A percentile compares a stretch with the other conserved stretches of the same genome.
These are phyloP conservation scores for Vombatus ursinus DNA, from an alignment of 2,113 vertebrate genomes.

Conservation along the genomic window DNA sequence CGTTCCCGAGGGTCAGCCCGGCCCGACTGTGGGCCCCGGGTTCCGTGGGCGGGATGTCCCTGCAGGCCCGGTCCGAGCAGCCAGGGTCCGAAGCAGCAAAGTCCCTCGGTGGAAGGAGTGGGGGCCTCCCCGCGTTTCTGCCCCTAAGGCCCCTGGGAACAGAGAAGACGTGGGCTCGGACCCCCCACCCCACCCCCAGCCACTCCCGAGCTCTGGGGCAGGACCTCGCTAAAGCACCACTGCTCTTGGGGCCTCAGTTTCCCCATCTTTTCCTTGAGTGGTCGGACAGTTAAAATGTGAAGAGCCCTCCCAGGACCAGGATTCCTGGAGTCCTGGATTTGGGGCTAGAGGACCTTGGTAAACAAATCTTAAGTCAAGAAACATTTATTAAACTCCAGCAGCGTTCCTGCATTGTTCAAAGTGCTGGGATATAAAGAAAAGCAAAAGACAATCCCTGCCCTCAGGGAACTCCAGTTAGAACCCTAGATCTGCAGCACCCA, in stretches of 20 bases:
- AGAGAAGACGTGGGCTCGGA: background rate
- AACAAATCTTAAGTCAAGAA: too few relatives aligned
- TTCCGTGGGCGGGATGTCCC: background rate
- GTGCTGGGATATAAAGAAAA: background rate
- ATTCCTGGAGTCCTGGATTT: background rate
- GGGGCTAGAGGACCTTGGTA: background rate
- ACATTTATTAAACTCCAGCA: background rate
- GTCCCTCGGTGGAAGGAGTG: background rate
- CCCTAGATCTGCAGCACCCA: too few relatives aligned
- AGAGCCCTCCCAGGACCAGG: background rate
- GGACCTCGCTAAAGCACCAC: too few relatives aligned
- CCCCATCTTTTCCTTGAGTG: background rate
- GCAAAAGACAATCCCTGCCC: too few relatives aligned
- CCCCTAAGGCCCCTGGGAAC: background rate
- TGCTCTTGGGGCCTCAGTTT: background rate
- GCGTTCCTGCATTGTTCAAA: too few relatives aligned
- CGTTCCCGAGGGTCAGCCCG: background rate
- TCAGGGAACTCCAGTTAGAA: too few relatives aligned
- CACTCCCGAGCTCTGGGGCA: too few relatives aligned
- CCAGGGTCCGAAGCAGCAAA: background rate
- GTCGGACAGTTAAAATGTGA: background rate
- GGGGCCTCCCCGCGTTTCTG: background rate
- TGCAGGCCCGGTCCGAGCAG: background rate
- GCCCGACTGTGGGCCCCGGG: background rate
- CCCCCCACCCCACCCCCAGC: background rate